Evolutionary conservation across 2,888 invertebrate species (phyloP).

Genomic region (Ashinkailepas kermadecensis): DNA sequence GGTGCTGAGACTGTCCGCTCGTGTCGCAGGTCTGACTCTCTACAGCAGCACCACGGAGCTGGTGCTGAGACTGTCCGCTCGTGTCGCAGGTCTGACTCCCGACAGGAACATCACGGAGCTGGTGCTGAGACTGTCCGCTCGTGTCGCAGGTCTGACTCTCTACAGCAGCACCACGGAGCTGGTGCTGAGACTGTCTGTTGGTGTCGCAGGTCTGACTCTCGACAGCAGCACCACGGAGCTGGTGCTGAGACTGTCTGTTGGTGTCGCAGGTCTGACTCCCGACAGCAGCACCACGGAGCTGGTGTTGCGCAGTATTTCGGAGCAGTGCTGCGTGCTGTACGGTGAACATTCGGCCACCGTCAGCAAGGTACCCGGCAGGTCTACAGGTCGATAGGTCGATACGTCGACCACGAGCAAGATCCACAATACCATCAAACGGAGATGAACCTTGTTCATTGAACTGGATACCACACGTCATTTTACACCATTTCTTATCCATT

Average conservation of each 20-base stretch:
- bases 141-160: constrained; percentile 32
- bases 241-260: constrained; percentile 32
- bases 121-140: no score
- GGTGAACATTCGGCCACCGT: constrained; percentile 47
- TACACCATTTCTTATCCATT: no score
- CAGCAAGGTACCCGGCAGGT: constrained; percentile 2
- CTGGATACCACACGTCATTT: no score
- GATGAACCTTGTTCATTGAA: no score
- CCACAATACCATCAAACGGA: no score
- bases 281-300: constrained; percentile 58
- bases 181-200: constrained; percentile 35
- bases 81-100: no score
- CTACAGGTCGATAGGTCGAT: no score
- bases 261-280: constrained; percentile 49
- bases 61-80: no score
- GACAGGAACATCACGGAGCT: no score
- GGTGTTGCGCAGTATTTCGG: constrained; percentile 41
- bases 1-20: constrained; percentile 33
- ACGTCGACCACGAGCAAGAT: no score
- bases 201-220: constrained; percentile 49
- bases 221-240: constrained; percentile 55
- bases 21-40: constrained; percentile 49
- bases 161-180: no score
- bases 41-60: constrained; percentile 55
- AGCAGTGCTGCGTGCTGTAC: constrained; percentile 58